Evolutionary conservation across 2,797 vertebrate species (phyloP).

Genomic region (Pitangus sulphuratus): DNA sequence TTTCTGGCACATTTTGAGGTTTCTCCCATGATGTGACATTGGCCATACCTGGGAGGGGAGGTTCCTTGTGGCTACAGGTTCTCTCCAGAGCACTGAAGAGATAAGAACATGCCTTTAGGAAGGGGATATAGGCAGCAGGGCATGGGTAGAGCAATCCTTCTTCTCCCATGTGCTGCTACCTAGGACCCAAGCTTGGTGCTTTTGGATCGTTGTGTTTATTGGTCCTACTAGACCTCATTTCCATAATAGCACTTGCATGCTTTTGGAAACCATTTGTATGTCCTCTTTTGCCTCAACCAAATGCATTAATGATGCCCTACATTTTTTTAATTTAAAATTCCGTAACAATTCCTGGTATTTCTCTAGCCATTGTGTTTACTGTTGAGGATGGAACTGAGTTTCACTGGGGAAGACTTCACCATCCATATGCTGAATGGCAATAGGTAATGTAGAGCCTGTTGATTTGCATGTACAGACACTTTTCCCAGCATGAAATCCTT

Average conservation of each 20-base stretch:
- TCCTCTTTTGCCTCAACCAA: neutral
- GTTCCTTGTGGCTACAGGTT: fast-evolving
- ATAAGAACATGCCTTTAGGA: neutral
- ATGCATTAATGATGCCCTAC: neutral
- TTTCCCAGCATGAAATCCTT: neutral
- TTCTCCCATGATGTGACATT: neutral
- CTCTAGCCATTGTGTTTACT: neutral
- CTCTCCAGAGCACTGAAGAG: neutral
- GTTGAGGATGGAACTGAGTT: neutral
- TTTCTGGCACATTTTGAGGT: neutral
- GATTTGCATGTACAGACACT: neutral
- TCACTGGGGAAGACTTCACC: neutral
- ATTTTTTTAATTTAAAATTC: neutral
- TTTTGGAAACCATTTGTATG: neutral
- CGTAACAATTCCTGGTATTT: neutral
- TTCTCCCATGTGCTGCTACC: neutral
- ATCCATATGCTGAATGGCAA: neutral
- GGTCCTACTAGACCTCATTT: neutral
- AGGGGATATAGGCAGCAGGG: neutral
- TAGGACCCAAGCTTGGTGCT: neutral
- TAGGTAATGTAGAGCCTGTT: neutral
- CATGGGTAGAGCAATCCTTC: neutral
- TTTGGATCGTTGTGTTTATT: neutral
- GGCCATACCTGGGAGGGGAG: neutral
- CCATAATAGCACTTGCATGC: fast-evolving